phyloP scores from a whole-genome alignment of 1,140 invertebrate genomes.

The Drosophila baimaii region DNA sequence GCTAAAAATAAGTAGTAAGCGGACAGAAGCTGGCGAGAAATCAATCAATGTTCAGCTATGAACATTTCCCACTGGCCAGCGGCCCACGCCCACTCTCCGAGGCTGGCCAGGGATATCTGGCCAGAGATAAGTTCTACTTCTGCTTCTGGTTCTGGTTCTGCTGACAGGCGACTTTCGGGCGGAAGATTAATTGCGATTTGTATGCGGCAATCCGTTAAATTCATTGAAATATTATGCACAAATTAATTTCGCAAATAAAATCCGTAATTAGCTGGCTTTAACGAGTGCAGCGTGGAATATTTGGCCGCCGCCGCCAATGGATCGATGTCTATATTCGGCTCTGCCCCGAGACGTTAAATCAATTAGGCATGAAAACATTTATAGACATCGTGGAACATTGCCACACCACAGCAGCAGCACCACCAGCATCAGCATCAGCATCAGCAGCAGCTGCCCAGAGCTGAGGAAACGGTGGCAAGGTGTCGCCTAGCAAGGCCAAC shows the following conservation, averaged over 20 bases:
- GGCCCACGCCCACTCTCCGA: conserved; percentile 2
- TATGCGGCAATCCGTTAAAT: conserved; percentile 74
- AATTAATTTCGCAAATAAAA: conserved; percentile 68
- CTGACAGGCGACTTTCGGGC: conserved; percentile 24
- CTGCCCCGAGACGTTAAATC: conserved; percentile 51
- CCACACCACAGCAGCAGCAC: conserved; percentile 15
- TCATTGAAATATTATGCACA: conserved; percentile 80
- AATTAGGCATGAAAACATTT: conserved; percentile 56
- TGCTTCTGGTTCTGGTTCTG: background rate
- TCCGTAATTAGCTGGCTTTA: conserved; percentile 54
- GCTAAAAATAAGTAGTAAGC: conserved; percentile 71
- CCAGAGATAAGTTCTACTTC: background rate
- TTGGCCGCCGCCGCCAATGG: conserved; percentile 27
- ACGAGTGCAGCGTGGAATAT: conserved; percentile 54
- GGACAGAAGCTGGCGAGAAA: conserved; percentile 68
- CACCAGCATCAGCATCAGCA: background rate
- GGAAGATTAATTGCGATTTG: conserved; percentile 72
- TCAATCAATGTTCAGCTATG: conserved; percentile 73
- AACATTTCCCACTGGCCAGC: conserved; percentile 1
- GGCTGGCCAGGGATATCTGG: background rate
- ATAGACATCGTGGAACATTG: conserved; percentile 34
- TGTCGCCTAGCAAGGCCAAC: background rate
- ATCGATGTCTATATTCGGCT: conserved; percentile 54
- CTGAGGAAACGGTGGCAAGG: conserved; percentile 9
- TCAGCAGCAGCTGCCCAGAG: background rate